These are phyloP conservation scores for Psophia crepitans DNA, from an alignment of 2,113 vertebrate species.

Conservation along the genomic window DNA sequence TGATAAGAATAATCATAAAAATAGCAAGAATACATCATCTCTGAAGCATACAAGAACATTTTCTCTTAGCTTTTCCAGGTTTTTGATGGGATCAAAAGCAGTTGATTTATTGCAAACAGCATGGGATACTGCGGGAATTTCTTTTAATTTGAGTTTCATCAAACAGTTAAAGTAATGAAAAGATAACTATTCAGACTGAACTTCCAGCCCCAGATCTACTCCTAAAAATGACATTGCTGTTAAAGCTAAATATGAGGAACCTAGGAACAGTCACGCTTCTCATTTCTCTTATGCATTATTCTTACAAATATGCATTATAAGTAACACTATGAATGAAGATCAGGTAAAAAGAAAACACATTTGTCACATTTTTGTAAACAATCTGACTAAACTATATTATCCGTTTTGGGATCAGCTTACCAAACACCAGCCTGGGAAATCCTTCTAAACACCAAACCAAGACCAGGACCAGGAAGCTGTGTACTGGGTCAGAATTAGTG, in stretches of 20 bases:
- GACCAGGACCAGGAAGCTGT: background rate
- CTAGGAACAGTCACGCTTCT: background rate
- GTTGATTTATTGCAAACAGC: constrained; percentile 6
- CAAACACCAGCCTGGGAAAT: background rate
- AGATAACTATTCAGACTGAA: background rate
- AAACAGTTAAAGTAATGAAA: constrained; percentile 9
- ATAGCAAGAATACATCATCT: background rate
- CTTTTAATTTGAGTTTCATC: constrained; percentile 9
- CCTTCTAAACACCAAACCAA: background rate
- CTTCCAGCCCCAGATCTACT: constrained; percentile 10
- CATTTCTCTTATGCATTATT: background rate
- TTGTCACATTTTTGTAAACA: background rate
- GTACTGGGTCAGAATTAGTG: background rate
- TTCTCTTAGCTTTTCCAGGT: background rate
- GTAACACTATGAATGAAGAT: background rate
- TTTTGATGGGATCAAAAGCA: constrained; percentile 30
- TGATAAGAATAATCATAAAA: constrained; percentile 26
- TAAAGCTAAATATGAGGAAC: background rate
- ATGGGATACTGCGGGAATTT: background rate
- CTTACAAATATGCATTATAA: background rate
- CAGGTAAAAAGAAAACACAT: background rate
- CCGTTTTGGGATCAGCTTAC: background rate
- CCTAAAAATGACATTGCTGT: background rate
- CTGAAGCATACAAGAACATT: background rate
- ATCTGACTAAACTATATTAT: background rate